Evolutionary conservation across 2,888 invertebrate genomes (phyloP).

Genomic region (Coelinius sp.): DNA sequence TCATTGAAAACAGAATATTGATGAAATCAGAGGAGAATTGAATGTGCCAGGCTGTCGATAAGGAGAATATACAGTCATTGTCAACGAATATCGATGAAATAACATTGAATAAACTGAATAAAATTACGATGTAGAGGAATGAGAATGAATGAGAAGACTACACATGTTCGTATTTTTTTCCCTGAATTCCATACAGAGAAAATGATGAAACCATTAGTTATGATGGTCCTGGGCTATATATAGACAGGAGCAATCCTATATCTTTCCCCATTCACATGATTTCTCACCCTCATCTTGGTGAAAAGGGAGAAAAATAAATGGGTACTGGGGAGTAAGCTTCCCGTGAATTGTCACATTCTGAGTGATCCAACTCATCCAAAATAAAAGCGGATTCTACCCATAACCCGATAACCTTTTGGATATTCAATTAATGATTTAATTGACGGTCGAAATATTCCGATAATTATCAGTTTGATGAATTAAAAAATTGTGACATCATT

Average conservation of each 20-base stretch:
- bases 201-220: slow-evolving; percentile 48
- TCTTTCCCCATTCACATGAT: not conserved
- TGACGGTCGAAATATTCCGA: not conserved
- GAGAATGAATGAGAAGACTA: not conserved
- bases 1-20: slow-evolving; percentile 8
- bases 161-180: not conserved
- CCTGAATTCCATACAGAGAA: slow-evolving; percentile 18
- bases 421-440: slow-evolving; percentile 32
- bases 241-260: slow-evolving; percentile 27
- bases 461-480: slow-evolving; percentile 22
- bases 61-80: not conserved
- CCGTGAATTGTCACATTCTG: not conserved
- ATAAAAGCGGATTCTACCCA: not conserved
- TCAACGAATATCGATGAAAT: not conserved
- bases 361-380: not conserved
- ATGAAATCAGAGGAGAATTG: slow-evolving; percentile 10
- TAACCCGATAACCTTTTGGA: not conserved
- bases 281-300: not conserved
- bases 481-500: not conserved
- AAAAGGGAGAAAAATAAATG: not conserved
- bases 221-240: slow-evolving; percentile 39
- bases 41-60: not conserved
- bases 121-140: not conserved
- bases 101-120: not conserved
- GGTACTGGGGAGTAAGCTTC: not conserved